A percentile compares a stretch with the other conserved stretches of the same genome.
Evolutionary conservation across 2,113 vertebrate genomes (phyloP).

Genomic region (Calonectris borealis): DNA sequence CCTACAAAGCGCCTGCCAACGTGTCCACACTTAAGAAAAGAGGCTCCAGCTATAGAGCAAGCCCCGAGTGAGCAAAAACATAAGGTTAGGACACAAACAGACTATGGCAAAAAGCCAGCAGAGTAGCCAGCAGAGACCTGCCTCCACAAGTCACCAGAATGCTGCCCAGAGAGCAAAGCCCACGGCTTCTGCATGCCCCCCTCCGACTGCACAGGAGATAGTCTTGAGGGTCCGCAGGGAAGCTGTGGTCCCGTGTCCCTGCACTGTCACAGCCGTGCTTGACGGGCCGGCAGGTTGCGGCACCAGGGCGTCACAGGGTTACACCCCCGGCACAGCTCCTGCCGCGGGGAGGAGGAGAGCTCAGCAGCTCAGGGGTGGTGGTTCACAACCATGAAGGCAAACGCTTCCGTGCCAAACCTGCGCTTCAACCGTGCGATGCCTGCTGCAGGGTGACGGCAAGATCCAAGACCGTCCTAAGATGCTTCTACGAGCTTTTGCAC

Average conservation of each 20-base stretch:
- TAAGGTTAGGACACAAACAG: not conserved
- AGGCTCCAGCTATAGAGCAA: not conserved
- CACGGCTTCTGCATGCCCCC: fast-evolving
- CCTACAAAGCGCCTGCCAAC: not conserved
- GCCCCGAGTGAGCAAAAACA: not conserved
- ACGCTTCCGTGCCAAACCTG: fast-evolving
- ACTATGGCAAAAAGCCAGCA: not conserved
- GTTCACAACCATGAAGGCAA: not conserved
- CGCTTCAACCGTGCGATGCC: fast-evolving
- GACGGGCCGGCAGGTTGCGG: fast-evolving
- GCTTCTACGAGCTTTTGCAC: not conserved
- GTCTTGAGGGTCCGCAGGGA: fast-evolving
- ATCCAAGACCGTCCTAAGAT: not conserved
- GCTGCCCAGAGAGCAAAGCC: not conserved
- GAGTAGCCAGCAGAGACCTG: not conserved
- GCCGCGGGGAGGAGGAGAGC: not conserved
- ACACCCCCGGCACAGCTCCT: not conserved
- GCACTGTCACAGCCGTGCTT: fast-evolving
- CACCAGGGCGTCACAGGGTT: fast-evolving
- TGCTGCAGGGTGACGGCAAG: not conserved
- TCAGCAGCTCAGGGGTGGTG: not conserved
- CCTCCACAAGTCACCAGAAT: not conserved
- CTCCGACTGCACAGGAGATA: not conserved
- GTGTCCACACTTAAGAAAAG: not conserved
- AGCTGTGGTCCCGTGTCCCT: not conserved